phyloP scores from a whole-genome alignment of 2,888 invertebrate genomes.

The Lordiphosa fenestrarum region DNA sequence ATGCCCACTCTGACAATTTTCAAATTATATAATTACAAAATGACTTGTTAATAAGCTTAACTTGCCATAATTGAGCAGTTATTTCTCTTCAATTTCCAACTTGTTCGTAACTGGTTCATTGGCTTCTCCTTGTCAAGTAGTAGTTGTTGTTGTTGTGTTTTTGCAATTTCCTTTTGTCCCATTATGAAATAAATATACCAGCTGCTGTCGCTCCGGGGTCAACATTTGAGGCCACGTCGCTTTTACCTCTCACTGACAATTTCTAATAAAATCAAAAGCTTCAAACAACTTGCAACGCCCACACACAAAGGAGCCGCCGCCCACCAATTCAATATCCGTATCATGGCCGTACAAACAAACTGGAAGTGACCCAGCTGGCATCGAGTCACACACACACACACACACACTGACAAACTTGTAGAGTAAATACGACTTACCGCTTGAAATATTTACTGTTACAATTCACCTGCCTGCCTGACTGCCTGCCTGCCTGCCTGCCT shows the following conservation, averaged over 20 bases:
- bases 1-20: too few species aligned
- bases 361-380: constrained; percentile 54
- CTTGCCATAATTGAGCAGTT: constrained; percentile 5
- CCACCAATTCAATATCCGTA: constrained; percentile 54
- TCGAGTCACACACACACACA: constrained; percentile 24
- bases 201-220: constrained; percentile 33
- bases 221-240: constrained; percentile 42
- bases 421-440: constrained; percentile 61
- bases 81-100: constrained; percentile 7
- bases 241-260: constrained; percentile 51
- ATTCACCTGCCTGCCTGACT: constrained; percentile 61
- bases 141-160: not conserved
- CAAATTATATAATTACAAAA: constrained; percentile 3
- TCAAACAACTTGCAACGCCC: constrained; percentile 34
- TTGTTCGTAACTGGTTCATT: constrained; percentile 30
- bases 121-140: constrained; percentile 22
- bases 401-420: constrained; percentile 39
- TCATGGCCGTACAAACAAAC: constrained; percentile 41
- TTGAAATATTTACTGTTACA: constrained; percentile 49
- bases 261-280: constrained; percentile 71
- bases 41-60: constrained; percentile 1
- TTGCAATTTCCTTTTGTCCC: constrained; percentile 28
- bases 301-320: constrained; percentile 1
- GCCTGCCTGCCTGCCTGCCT: constrained; percentile 3
- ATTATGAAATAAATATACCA: constrained; percentile 25